These are phyloP conservation scores for Ectobius pallidus DNA, from an alignment of 2,888 invertebrate species.

Conservation along the genomic window DNA sequence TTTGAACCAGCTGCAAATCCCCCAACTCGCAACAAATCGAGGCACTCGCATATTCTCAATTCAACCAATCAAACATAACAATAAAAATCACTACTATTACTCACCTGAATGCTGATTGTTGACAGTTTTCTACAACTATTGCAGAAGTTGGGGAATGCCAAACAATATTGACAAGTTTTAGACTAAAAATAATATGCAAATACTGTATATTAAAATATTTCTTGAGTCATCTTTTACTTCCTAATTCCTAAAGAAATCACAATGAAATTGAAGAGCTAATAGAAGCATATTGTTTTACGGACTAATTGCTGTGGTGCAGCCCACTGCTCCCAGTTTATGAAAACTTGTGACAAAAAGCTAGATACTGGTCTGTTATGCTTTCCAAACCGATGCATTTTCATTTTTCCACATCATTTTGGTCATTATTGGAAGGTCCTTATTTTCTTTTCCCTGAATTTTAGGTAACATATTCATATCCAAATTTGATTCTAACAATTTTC, in stretches of 20 bases:
- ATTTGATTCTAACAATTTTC: neutral
- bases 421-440: neutral
- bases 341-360: too few species aligned
- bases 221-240: neutral
- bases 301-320: slow-evolving; percentile 9
- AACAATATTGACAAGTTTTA: neutral
- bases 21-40: slow-evolving; percentile 6
- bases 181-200: neutral
- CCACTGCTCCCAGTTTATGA: too few species aligned
- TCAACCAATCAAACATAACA: neutral
- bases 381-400: neutral
- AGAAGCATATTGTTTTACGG: neutral
- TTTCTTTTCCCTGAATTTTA: neutral
- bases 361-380: too few species aligned
- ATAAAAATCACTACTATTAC: neutral
- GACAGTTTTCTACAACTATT: neutral
- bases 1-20: neutral
- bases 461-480: neutral
- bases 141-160: neutral
- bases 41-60: neutral
- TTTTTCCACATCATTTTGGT: neutral
- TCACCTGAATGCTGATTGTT: slow-evolving; percentile 13
- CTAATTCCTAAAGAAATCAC: neutral
- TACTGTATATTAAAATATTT: slow-evolving; percentile 14
- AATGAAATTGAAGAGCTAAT: slow-evolving; percentile 3